Evolutionary conservation across 2,888 invertebrate genomes (phyloP).

Genomic region (Ormyrus thymus): DNA sequence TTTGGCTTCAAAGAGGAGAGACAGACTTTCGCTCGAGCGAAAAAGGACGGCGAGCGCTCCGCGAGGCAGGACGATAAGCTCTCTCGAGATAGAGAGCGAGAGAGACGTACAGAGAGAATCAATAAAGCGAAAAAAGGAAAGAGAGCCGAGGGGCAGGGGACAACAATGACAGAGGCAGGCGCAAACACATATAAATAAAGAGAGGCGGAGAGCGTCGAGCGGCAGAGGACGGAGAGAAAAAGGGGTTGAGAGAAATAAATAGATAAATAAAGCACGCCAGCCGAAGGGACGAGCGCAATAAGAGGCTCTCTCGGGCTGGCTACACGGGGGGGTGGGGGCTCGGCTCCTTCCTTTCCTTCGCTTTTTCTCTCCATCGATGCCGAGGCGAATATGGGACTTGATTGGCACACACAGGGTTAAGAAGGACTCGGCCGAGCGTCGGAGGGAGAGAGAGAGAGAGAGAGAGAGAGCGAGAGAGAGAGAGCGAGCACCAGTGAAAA

Average conservation of each 20-base stretch:
- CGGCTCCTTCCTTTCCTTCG: conserved; percentile 37
- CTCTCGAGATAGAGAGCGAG: not conserved
- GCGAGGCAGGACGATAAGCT: not conserved
- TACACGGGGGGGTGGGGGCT: conserved; percentile 7
- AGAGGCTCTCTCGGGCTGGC: conserved; percentile 31
- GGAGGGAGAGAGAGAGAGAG: conserved; percentile 36
- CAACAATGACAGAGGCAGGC: conserved; percentile 7
- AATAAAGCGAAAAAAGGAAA: not conserved
- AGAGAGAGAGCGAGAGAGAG: conserved; percentile 55
- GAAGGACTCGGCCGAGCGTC: conserved; percentile 30
- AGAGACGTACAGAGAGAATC: no score
- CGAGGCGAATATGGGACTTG: conserved; percentile 41
- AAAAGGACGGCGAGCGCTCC: not conserved
- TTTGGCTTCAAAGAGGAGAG: conserved; percentile 29
- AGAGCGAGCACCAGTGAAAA: conserved; percentile 59
- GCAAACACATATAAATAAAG: conserved; percentile 9
- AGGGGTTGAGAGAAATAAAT: conserved; percentile 37
- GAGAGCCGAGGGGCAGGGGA: not conserved
- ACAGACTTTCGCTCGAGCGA: not conserved
- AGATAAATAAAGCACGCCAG: conserved; percentile 38
- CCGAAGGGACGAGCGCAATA: conserved; percentile 41
- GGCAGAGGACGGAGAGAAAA: conserved; percentile 3
- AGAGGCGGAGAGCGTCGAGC: not conserved
- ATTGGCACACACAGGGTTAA: conserved; percentile 51
- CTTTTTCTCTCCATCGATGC: conserved; percentile 37